Conservation (phyloP, 2,888 invertebrate species). For the Agriopis leucophaearia region DNA sequence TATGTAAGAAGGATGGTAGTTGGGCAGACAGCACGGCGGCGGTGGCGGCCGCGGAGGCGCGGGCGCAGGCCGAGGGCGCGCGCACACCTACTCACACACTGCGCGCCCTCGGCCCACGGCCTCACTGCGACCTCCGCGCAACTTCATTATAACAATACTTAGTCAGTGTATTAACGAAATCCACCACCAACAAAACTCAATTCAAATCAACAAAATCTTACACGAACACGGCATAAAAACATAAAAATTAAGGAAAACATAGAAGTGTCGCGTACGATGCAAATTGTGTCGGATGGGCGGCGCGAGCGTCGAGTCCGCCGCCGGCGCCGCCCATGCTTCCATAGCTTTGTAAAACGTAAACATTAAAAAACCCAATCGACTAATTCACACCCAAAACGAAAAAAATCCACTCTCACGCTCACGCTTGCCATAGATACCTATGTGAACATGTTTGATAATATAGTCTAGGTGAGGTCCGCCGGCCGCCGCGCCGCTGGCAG, state of each 20-base stretch:
- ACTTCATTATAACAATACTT: constrained; percentile 55
- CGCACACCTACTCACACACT: constrained; percentile 77
- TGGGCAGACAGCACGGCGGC: constrained; percentile 60
- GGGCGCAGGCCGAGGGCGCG: constrained; percentile 64
- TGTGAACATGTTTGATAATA: constrained; percentile 85
- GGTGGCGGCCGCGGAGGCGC: constrained; percentile 47
- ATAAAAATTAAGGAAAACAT: constrained; percentile 81
- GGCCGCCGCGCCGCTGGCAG: constrained; percentile 79
- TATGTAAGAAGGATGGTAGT: not conserved
- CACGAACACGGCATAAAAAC: constrained; percentile 86
- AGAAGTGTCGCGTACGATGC: constrained; percentile 85
- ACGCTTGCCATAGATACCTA: constrained; percentile 87
- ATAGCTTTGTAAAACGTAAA: constrained; percentile 83
- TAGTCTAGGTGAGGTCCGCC: constrained; percentile 84
- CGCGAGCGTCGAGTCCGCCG: constrained; percentile 67
- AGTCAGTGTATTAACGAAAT: constrained; percentile 86
- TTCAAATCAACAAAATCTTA: constrained; percentile 85
- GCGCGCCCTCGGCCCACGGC: constrained; percentile 64
- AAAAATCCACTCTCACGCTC: constrained; percentile 87
- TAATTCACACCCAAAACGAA: constrained; percentile 87
- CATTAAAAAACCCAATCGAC: constrained; percentile 87
- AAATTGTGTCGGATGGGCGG: constrained; percentile 80
- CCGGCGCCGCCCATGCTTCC: constrained; percentile 81
- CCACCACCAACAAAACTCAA: constrained; percentile 87
- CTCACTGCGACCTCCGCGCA: constrained; percentile 49